A percentile compares a stretch with the other conserved stretches of the same genome.
These are phyloP conservation scores for Erethizon dorsatum DNA, from an alignment of 2,797 vertebrate genomes.

Conservation along the genomic window DNA sequence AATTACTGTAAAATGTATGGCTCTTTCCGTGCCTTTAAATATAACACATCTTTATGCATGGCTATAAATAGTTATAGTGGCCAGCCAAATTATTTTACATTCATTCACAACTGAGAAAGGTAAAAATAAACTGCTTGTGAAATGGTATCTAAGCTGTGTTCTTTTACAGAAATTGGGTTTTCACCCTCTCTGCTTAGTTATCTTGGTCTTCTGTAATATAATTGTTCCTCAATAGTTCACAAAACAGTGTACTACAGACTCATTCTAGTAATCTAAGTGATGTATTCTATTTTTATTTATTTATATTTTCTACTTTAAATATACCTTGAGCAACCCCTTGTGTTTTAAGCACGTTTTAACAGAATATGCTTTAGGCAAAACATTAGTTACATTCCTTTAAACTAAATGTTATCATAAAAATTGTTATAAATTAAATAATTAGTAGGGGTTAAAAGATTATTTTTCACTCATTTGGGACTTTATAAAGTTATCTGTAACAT, in stretches of 20 bases:
- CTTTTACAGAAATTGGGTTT: not conserved
- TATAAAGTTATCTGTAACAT: not conserved
- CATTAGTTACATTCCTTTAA: not conserved
- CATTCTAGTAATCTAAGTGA: not conserved
- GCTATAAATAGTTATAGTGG: not conserved
- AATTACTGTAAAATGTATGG: not conserved
- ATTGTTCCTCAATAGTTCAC: not conserved
- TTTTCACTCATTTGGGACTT: not conserved
- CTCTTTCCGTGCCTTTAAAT: not conserved
- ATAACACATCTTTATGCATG: not conserved
- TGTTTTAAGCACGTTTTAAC: not conserved
- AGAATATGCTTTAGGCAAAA: not conserved
- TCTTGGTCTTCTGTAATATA: not conserved
- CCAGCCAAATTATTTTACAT: not conserved
- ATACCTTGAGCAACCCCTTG: not conserved
- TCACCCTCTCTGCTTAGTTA: not conserved
- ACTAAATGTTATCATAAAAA: not conserved
- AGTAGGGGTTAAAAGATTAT: not conserved
- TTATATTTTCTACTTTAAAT: not conserved
- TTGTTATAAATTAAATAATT: conserved; percentile 18
- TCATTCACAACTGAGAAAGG: not conserved
- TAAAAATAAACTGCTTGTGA: not conserved
- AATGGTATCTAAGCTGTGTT: not conserved
- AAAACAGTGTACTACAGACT: not conserved
- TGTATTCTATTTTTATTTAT: not conserved